Conservation (phyloP, 2,797 vertebrate genomes). For the Champsocephalus gunnari region DNA sequence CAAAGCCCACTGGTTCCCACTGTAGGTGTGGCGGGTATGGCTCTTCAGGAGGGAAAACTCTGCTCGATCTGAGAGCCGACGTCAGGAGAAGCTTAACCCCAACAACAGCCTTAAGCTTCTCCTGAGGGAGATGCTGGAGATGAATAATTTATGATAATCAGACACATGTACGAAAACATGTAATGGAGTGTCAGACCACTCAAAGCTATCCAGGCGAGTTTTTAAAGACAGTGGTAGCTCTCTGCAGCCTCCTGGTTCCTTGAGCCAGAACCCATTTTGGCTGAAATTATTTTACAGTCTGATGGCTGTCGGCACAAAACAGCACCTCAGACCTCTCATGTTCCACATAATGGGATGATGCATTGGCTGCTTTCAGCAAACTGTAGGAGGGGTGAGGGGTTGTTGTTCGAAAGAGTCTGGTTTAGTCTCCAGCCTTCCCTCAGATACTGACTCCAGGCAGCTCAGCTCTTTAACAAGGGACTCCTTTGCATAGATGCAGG, state of each 20-base stretch:
- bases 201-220: conserved; percentile 12
- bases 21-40: conserved; percentile 7
- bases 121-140: conserved; percentile 13
- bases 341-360: conserved; percentile 60
- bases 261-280: conserved; percentile 40
- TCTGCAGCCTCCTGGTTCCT: conserved; percentile 29
- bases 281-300: conserved; percentile 51
- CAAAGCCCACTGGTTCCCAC: conserved; percentile 19
- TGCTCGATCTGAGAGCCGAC: conserved; percentile 26
- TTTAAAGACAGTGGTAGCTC: conserved; percentile 30
- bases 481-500: conserved; percentile 27
- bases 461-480: conserved; percentile 46
- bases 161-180: conserved; percentile 17
- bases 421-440: conserved; percentile 32
- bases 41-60: conserved; percentile 35
- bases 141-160: conserved; percentile 29
- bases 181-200: conserved; percentile 6
- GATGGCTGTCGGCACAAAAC: conserved; percentile 38
- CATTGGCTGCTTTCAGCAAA: conserved; percentile 38
- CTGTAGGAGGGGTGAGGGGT: conserved; percentile 21
- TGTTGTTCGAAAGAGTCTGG: conserved; percentile 36
- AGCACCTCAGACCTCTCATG: conserved; percentile 48
- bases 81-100: conserved; percentile 31
- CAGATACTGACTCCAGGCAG: conserved; percentile 44
- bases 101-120: conserved; percentile 39